Percentiles rank a stretch among this genome's conserved stretches.
Conservation (phyloP, 2,888 invertebrate species). For the Seladonia tumulorum region DNA sequence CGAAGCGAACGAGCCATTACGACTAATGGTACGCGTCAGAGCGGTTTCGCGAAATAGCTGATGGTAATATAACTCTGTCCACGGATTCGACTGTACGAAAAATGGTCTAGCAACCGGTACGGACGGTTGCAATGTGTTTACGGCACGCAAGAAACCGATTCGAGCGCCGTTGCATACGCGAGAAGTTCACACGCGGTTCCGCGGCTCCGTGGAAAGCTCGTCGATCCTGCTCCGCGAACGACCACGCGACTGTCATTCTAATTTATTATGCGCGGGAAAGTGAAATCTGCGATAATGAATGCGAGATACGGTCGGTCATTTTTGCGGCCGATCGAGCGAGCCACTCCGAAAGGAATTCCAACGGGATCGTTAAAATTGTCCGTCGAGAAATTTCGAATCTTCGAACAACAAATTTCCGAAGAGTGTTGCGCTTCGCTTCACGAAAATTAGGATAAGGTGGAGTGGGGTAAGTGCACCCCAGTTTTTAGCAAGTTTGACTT, state of each 20-base stretch:
- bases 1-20: background rate
- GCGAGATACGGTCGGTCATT: constrained; percentile 15
- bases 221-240: background rate
- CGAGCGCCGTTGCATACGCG: background rate
- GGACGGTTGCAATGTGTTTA: background rate
- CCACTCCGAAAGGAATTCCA: constrained; percentile 1
- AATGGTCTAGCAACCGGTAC: background rate
- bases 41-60: background rate
- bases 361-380: constrained; percentile 27
- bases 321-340: background rate
- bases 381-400: background rate
- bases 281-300: constrained; percentile 48
- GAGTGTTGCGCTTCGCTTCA: background rate
- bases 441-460: background rate
- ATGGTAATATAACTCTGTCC: background rate
- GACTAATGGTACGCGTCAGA: background rate
- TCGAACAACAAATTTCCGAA: background rate
- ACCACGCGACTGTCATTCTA: constrained; percentile 32
- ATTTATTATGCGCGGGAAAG: constrained; percentile 48
- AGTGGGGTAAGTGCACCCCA: too few species aligned
- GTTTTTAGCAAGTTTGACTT: too few species aligned
- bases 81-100: background rate
- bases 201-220: constrained; percentile 32
- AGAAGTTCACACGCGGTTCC: background rate
- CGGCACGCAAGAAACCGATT: background rate